Base-by-base conservation (phyloP, 2,797 vertebrate species). In the Gambusia yucatana region DNA sequence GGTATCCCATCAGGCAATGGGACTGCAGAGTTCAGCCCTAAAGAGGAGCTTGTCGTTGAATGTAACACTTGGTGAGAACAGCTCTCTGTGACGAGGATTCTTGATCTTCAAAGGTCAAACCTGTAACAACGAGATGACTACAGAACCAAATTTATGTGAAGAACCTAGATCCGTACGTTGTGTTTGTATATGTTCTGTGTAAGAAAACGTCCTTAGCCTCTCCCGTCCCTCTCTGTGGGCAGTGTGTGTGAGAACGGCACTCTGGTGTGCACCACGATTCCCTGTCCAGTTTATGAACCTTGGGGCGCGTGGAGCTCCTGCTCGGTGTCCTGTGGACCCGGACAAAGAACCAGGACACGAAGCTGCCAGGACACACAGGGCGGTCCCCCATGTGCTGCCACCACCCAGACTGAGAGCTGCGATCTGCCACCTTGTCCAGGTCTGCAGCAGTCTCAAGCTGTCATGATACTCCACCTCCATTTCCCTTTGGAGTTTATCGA, bases 41-140 rank as follows among this genome's bases (percentile, higher is more conserved):
- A 92, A 4, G 90, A 94, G 69, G 81, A 76, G 22, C 73, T 95
- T 0, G 81, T 46, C 0, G 0, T 96, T 39, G 95, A 95, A 73
- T 98, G 98, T 86, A 96, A 96, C 85, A 96, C 90, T 85, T 99
- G 98, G 98, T 98, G 86, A 82, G 95, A 73, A 77, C 4, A 4
- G 39, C 13, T 67, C 6, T 16, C 25, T 75, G 41, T 30, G 6
- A 17, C 6, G 30, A 55, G 33, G 3, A 73, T 59, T 43, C 76
- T 52, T 69, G n/a, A 13, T 41, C 14, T 14, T 47, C 33, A 70
- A 55, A 41, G 17, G 22, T 52, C 6, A 67, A 36, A 59, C 0
- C 7, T 47, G 2, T 44, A 17, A 65, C 69, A 39, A 28, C 10
- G 28, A 2, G 50, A 4, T 4, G 47, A 17, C 33, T 17, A 47